A percentile compares a stretch with the other conserved stretches of the same genome.
Conservation (phyloP, 2,113 vertebrate species). For the Pipra filicauda region DNA sequence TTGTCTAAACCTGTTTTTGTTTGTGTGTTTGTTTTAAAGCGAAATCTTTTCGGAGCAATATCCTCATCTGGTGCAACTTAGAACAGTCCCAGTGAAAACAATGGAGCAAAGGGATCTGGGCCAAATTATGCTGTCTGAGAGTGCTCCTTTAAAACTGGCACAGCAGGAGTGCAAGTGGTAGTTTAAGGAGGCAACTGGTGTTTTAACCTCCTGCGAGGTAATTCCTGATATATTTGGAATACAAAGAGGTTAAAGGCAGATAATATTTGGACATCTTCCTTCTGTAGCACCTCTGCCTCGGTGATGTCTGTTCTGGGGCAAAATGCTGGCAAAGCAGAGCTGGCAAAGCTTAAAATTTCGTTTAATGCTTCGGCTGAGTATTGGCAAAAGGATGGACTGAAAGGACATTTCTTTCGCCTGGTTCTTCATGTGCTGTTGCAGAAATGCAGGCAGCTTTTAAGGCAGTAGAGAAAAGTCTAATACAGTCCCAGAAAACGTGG, state of each 20-base stretch:
- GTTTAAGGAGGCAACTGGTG: background rate
- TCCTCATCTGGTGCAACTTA: constrained; percentile 42
- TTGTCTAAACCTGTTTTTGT: constrained; percentile 41
- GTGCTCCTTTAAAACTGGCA: background rate
- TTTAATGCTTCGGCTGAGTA: background rate
- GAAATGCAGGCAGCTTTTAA: background rate
- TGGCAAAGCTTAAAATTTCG: background rate
- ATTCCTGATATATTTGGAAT: background rate
- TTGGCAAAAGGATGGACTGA: background rate
- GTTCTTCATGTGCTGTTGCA: background rate
- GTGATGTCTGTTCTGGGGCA: background rate
- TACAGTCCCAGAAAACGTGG: background rate
- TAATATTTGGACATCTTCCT: background rate
- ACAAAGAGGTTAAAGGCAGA: background rate
- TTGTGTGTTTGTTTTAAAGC: constrained; percentile 42
- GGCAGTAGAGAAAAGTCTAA: background rate
- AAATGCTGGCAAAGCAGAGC: background rate
- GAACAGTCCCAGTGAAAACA: constrained; percentile 29
- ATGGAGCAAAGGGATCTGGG: background rate
- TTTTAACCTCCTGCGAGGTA: background rate
- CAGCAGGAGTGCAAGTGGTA: background rate
- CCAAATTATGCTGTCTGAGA: background rate
- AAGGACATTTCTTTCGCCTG: background rate
- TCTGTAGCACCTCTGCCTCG: background rate
- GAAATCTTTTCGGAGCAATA: background rate